Evolutionary conservation across 2,888 invertebrate species (phyloP).

Genomic region (Limnephilus marmoratus): DNA sequence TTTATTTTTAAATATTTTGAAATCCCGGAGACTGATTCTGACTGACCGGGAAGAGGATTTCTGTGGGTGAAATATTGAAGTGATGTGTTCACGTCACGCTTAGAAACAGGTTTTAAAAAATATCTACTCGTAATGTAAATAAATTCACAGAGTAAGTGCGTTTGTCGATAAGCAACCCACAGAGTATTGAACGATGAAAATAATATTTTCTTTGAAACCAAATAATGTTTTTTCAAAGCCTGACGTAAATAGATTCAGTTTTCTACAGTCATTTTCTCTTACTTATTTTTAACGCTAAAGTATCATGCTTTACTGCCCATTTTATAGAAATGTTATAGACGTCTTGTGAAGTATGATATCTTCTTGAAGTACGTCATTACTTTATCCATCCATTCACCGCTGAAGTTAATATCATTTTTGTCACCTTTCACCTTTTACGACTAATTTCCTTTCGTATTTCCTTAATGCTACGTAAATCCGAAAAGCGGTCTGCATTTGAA

Average conservation of each 20-base stretch:
- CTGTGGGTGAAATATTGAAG: background rate
- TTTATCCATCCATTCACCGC: background rate
- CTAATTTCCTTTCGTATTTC: background rate
- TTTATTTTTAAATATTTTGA: background rate
- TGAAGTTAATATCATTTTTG: background rate
- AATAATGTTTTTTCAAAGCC: background rate
- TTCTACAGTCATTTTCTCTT: background rate
- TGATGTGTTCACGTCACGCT: background rate
- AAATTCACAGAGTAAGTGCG: background rate
- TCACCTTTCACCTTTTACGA: slow-evolving; percentile 4
- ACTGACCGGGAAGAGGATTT: background rate
- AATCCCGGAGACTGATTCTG: background rate
- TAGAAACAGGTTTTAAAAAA: background rate
- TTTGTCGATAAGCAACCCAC: slow-evolving; percentile 2
- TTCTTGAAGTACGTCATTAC: background rate
- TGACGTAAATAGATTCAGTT: background rate
- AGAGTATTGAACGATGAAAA: background rate
- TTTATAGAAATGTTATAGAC: background rate
- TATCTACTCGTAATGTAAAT: background rate
- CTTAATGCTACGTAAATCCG: background rate
- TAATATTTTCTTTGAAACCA: background rate
- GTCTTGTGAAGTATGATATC: background rate
- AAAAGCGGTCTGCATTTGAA: slow-evolving; percentile 4
- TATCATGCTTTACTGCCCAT: background rate
- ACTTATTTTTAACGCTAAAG: background rate